Conservation (phyloP, 2,113 vertebrate species). For the Spea multiplicata region DNA sequence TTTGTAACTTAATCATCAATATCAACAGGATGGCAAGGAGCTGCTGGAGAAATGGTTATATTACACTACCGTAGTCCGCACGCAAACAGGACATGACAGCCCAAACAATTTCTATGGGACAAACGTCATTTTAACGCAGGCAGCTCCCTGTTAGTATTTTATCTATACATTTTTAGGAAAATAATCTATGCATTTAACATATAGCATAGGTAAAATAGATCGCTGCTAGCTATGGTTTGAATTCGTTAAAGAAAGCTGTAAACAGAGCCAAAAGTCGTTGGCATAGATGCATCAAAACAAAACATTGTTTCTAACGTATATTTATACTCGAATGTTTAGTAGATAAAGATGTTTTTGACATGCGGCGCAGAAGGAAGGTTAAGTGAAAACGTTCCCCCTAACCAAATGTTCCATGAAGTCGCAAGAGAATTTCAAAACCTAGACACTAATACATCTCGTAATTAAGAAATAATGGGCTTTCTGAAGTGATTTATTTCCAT, state of each 20-base stretch:
- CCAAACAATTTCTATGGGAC: neutral
- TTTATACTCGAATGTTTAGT: neutral
- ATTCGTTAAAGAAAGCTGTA: neutral
- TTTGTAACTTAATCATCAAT: neutral
- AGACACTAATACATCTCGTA: conserved; percentile 50
- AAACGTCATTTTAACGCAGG: neutral
- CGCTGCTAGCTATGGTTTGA: neutral
- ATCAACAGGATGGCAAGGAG: neutral
- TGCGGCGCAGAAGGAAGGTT: conserved; percentile 42
- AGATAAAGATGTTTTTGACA: conserved; percentile 50
- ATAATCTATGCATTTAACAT: neutral
- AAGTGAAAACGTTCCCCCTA: conserved; percentile 46
- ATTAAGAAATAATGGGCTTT: conserved; percentile 57
- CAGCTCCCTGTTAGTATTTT: too few relatives aligned
- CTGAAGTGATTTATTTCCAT: conserved; percentile 54
- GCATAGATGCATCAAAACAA: neutral
- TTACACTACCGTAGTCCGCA: too few relatives aligned
- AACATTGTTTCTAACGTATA: neutral
- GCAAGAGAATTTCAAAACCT: conserved; percentile 39
- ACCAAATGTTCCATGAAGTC: conserved; percentile 32
- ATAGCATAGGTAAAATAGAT: neutral
- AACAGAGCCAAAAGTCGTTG: neutral
- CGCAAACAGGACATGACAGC: neutral
- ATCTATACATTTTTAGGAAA: neutral
- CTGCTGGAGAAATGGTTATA: neutral